Conservation (phyloP, 2,113 vertebrate species). For the Coracopsis vasa region DNA sequence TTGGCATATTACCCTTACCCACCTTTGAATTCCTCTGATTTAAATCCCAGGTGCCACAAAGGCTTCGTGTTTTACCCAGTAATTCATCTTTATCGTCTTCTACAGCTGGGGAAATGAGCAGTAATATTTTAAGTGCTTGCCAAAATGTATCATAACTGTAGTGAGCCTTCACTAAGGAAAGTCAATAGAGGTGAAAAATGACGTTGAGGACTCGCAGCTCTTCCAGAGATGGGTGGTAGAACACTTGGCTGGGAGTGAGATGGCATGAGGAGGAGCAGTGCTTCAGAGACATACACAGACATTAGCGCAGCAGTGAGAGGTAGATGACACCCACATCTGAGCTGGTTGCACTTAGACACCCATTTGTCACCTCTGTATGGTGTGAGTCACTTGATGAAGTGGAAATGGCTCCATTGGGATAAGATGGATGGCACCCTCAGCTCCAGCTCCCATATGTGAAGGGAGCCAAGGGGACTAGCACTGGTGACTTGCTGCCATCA, state of each 20-base stretch:
- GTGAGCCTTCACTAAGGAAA: background rate
- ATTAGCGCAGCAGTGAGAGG: background rate
- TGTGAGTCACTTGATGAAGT: background rate
- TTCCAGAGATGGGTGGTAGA: background rate
- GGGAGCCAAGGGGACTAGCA: background rate
- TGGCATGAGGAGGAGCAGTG: background rate
- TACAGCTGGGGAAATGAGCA: background rate
- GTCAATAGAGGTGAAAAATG: background rate
- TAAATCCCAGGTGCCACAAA: background rate
- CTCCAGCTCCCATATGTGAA: fast-evolving
- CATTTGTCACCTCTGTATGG: background rate
- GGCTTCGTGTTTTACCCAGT: background rate
- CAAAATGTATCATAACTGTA: background rate
- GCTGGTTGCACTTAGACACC: background rate
- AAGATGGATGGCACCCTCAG: background rate
- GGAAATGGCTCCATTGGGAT: background rate
- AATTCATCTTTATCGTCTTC: background rate
- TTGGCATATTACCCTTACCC: background rate
- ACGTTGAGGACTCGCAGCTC: background rate
- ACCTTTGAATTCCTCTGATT: background rate
- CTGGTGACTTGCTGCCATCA: background rate
- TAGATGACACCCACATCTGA: background rate
- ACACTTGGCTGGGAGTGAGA: background rate
- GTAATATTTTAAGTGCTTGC: background rate
- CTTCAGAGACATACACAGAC: background rate